Base-by-base conservation (phyloP, 1,140 invertebrate genomes). In the Drosophila orosa region DNA sequence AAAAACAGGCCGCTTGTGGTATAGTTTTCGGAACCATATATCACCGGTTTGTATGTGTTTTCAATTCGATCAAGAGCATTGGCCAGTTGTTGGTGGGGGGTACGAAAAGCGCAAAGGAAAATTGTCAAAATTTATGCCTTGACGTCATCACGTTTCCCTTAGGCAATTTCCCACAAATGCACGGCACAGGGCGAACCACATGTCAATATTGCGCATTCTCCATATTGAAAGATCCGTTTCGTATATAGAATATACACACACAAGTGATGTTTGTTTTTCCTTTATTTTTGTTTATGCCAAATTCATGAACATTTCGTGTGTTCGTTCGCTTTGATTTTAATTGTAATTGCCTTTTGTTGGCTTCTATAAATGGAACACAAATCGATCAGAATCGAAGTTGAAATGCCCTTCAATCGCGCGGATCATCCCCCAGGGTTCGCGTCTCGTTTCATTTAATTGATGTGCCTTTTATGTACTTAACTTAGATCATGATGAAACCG, bases 131-230 rank as follows among this genome's bases (percentile, higher is more conserved):
- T 89, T 69, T 78, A 89, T 84, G 80, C 47, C 60, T 89, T 89
- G 84, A 89, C 84, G 84, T 89, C 84, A 89, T 71, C 31, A n/a
- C n/a, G n/a, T 42, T 75, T 19, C 50, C 77, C 65, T 45, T 35
- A 54, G 68, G 80, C 62, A 76, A 62, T 22, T 44, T 62, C 37
- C 57, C 75, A 17, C 27, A 7, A 31, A n/a, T 40, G 59, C 42
- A 59, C 44, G 39, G 52, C 57, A 35, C 57, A 48, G 52, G 60
- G 44, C 33, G 13, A 68, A 74, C 83, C 83, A 83, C 75, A 86
- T 86, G 83, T 86, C 75, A 86, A 87, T 86, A 86, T 83, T 87
- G 83, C 83, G 79, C 83, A 75, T 86, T 86, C 63, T 87, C 58
- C 62, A 55, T 60, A 78, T 67, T 50, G 45, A 81, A 74, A 67